Evolutionary conservation across 2,797 vertebrate genomes (phyloP).

Genomic region (Acanthornis magna): DNA sequence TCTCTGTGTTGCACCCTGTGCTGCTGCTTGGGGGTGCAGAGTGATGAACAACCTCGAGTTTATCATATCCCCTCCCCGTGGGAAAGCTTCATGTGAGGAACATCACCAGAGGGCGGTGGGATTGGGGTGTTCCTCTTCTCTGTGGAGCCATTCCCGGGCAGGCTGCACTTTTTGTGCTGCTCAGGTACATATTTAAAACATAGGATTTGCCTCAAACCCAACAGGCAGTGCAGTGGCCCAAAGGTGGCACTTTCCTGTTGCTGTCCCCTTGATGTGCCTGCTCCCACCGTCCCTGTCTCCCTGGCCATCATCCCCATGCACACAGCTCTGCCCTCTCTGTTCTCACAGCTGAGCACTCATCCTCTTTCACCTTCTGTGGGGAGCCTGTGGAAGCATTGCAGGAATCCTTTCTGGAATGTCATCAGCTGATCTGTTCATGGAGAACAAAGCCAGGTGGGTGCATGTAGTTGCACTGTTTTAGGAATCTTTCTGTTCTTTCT

Average conservation of each 20-base stretch:
- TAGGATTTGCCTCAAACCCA: fast-evolving
- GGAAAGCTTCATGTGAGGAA: neutral
- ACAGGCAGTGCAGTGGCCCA: fast-evolving
- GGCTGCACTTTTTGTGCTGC: neutral
- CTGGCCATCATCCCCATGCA: neutral
- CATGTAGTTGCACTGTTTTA: too few species aligned
- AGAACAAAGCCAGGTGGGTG: neutral
- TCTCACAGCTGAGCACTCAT: neutral
- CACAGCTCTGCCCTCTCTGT: neutral
- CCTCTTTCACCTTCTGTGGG: neutral
- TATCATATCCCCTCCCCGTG: neutral
- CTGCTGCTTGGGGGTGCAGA: neutral
- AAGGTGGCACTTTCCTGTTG: fast-evolving
- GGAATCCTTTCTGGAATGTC: neutral
- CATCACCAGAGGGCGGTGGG: neutral
- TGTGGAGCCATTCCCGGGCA: neutral
- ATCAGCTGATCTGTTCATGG: neutral
- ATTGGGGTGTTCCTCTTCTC: neutral
- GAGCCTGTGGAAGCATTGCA: neutral
- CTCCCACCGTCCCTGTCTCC: neutral
- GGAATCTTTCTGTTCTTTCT: too few species aligned
- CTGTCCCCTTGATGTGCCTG: neutral
- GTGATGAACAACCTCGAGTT: fast-evolving
- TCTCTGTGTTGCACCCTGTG: neutral
- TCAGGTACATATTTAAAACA: too few species aligned